Percentiles rank a stretch among this genome's conserved stretches.
phyloP scores from a whole-genome alignment of 2,797 vertebrate species.

The Aphelocoma californica region DNA sequence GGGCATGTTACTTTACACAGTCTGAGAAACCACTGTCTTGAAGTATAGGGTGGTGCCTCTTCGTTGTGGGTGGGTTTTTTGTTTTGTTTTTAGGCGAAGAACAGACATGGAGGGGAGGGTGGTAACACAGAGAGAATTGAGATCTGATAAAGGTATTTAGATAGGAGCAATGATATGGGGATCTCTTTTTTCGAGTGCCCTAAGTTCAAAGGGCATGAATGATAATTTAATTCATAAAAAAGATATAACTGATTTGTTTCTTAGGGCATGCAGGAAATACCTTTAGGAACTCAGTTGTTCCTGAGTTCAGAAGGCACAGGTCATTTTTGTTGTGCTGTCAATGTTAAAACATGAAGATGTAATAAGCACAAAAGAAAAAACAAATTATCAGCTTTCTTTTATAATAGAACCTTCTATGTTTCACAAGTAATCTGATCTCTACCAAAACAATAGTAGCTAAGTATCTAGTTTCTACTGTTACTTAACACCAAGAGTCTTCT shows the following conservation, averaged over 20 bases:
- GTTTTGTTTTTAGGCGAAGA: neutral
- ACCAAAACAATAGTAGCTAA: neutral
- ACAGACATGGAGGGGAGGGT: neutral
- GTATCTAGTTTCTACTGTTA: neutral
- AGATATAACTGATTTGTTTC: neutral
- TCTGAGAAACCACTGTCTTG: neutral
- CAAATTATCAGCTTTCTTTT: neutral
- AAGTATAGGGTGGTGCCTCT: neutral
- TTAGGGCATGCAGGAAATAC: neutral
- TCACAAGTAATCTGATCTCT: neutral
- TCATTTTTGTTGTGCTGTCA: neutral
- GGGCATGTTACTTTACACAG: neutral
- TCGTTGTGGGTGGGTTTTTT: neutral
- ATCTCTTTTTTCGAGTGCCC: neutral
- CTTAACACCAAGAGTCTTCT: neutral
- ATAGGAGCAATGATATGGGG: neutral
- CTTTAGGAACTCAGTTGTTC: neutral
- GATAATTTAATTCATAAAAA: neutral
- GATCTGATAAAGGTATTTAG: neutral
- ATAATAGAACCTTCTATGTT: neutral
- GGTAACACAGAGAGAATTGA: neutral
- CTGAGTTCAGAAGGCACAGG: neutral
- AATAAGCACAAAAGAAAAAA: neutral
- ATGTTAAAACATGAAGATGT: neutral
- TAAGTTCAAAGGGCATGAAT: neutral